phyloP scores from a whole-genome alignment of 2,113 vertebrate genomes.

The Xiphophorus couchianus region DNA sequence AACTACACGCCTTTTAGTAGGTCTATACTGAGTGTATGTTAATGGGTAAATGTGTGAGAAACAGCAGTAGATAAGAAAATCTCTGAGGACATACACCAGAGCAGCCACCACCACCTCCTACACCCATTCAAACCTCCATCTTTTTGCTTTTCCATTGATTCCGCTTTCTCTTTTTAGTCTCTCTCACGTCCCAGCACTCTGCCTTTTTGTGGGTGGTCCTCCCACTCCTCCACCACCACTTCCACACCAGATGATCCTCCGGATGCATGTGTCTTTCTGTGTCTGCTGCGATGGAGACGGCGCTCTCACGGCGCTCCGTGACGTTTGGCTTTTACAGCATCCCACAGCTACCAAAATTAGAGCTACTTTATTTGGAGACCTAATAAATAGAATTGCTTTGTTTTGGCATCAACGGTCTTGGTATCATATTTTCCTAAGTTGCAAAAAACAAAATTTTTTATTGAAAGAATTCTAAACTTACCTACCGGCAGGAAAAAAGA shows the following conservation, averaged over 20 bases:
- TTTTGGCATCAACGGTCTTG: not conserved
- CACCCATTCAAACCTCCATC: constrained; percentile 11
- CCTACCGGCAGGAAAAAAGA: not conserved
- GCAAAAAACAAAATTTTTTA: not conserved
- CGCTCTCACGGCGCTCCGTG: constrained; percentile 6
- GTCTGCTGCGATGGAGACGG: not conserved
- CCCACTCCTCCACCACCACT: constrained; percentile 20
- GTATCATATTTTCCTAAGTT: not conserved
- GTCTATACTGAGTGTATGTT: constrained; percentile 8
- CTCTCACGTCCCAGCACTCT: not conserved
- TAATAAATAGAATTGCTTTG: not conserved
- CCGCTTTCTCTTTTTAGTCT: constrained; percentile 8
- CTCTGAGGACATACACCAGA: constrained; percentile 7
- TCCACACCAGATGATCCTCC: constrained; percentile 30
- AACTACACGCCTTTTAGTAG: too few relatives aligned
- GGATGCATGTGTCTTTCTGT: not conserved
- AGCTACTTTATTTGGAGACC: not conserved
- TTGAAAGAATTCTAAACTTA: not conserved
- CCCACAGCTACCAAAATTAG: constrained; percentile 1
- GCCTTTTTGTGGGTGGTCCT: constrained; percentile 18
- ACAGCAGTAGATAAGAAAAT: constrained; percentile 29
- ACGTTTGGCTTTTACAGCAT: constrained; percentile 28
- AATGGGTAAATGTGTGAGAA: constrained; percentile 7
- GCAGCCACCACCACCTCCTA: not conserved
- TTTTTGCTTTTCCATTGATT: constrained; percentile 30